Evolutionary conservation across 2,113 vertebrate genomes (phyloP), one percentile per base, ranked within the genome.

Genomic region (Lepisosteus osseus): DNA sequence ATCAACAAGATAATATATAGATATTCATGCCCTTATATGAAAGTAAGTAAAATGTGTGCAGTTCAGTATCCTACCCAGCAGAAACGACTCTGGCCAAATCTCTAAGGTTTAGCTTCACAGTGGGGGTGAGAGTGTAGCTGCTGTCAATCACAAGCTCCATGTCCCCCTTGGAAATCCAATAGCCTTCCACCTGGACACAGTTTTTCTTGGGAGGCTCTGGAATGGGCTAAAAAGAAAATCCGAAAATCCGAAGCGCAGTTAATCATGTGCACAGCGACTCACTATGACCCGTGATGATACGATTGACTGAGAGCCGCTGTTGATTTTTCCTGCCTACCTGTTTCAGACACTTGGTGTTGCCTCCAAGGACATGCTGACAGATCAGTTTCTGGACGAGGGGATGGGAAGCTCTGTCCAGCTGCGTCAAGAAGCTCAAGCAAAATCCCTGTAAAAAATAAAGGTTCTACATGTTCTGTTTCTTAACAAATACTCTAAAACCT

Each of bases 371-470:
- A 82, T 97, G 89, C 55, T 94, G 93, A 81, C 94, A 94, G 79
- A 99, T 94, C 44, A 99, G 84, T 68, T 94, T 96, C 79, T 97
- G 95, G 77, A 99, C 97, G 29, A 92, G 0, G 0, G 96, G 95
- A 65, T 97, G 93, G 75, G 97, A 99, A 71, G 78, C 73, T 80
- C 97, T 92, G 85, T 98, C 95, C 79, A 99, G 90, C 75, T 99
- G 97, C 0, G 96, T 99, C 66, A 99, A 84, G 82, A 99, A 99
- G 80, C 96, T 96, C 84, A 99, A 86, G 80, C 96, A 97, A 88
- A 99, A 99, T 54, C 96, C 97, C 97, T 99, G 79, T 42, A 51
- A 69, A 65, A 82, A 62, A 61, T 15, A 17, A 71, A 51, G 47
- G 47, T 51, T 51, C 47, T 9, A 51, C 5, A 51, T 51, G 47